Percentiles rank a stretch among this genome's conserved stretches.
phyloP scores from a whole-genome alignment of 2,888 invertebrate genomes.

The Troglohyphantes excavatus region DNA sequence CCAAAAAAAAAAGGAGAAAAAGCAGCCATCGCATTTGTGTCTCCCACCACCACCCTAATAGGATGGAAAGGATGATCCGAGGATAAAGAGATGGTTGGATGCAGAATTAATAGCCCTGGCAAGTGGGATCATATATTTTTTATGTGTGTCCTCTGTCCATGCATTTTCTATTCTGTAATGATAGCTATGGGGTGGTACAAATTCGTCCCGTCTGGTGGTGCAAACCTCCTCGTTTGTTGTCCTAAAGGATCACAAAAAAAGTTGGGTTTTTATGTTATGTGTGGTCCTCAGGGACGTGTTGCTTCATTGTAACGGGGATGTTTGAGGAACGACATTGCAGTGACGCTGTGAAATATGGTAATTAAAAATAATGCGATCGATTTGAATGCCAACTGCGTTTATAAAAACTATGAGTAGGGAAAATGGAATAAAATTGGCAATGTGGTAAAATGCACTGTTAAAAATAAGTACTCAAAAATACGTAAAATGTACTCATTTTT shows the following conservation, averaged over 20 bases:
- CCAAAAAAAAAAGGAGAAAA: constrained; percentile 63
- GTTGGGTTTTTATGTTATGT: constrained; percentile 27
- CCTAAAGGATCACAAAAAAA: constrained; percentile 63
- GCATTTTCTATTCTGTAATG: neutral
- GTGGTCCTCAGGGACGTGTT: constrained; percentile 52
- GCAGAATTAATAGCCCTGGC: constrained; percentile 72
- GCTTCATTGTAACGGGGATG: constrained; percentile 29
- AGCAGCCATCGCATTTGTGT: constrained; percentile 31
- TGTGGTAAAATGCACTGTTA: no score
- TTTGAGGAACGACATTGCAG: neutral
- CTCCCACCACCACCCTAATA: constrained; percentile 43
- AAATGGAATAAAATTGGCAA: no score
- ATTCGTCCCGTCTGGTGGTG: constrained; percentile 76
- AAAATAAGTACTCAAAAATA: no score
- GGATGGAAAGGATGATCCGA: constrained; percentile 67
- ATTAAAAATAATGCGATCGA: no score
- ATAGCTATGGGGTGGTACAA: constrained; percentile 32
- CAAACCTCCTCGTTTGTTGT: constrained; percentile 36
- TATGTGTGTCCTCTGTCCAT: neutral
- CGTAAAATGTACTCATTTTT: no score
- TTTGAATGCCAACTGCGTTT: no score
- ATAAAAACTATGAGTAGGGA: no score
- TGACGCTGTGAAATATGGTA: no score
- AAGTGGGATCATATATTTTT: constrained; percentile 59
- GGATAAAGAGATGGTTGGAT: constrained; percentile 74